Evolutionary conservation across 2,888 invertebrate genomes (phyloP), one percentile per base, ranked within the genome.

Genomic region (Aquatica leii): DNA sequence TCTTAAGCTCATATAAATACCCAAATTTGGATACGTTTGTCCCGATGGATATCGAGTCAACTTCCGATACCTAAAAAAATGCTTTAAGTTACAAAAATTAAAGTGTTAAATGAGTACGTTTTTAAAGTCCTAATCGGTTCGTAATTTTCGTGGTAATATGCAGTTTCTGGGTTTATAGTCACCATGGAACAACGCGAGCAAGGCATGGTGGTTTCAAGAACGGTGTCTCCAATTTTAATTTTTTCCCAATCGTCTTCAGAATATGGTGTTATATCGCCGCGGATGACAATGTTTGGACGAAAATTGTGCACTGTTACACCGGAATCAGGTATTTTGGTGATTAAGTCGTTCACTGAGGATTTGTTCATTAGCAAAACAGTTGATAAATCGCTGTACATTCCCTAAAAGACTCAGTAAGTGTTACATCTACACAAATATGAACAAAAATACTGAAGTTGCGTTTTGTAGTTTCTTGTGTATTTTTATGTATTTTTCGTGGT

Each of bases 201-300:
- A 1, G 84, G 84, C 73, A 86, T 86, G 12, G 86, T 80, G 68
- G 84, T 84, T 66, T 84, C 78, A 43, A 87, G 79, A 9, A 81
- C 82, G 0, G 73, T 71, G 24, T 82, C 79, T 0, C 87, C 87
- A 18, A 88, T 84, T 74, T 82, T 84, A 17, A 87, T 78, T 82
- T 85, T 86, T 15, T 83, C 81, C 87, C 87, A 87, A 15, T 78
- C 71, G 64, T 87, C 87, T 77, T 88, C 86, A 2, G 75, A 80
- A 68, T 81, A 86, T 1, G 85, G 74, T 50, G 69, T 64, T 4
- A 77, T 52, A 15, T 77, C 74, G 8, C 83, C 84, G 15, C 82
- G 80, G 0, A 87, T 79, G 0, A 86, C 75, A 50, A 88, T 82
- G 73, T 86, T 88, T 4, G 87, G 86, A 63, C 88, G 78, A 75